Evolutionary conservation across 2,888 invertebrate species (phyloP), one percentile per base, ranked within the genome.

Genomic region (Pseudococcus longispinus): DNA sequence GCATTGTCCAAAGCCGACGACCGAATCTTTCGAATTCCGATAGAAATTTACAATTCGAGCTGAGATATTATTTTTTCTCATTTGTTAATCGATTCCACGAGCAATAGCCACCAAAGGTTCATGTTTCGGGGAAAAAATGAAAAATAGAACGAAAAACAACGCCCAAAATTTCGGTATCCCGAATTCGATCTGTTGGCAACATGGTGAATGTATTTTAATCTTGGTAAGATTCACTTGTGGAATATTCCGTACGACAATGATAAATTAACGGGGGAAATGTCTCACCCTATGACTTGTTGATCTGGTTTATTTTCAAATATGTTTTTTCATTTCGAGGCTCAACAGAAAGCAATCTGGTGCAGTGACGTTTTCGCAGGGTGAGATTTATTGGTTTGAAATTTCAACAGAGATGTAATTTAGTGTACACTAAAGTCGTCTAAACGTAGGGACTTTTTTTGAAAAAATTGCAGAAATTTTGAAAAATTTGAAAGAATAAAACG

Each of bases 261-360:
- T 32, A 70, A 29, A 70, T 70, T 70, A 70, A 70, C 29, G 18
- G 70, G 70, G 70, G 15, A 70, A 70, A 70, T 70, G 15, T 70
- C 70, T 29, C 29, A 55, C 70, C 26, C 13, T 29, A 70, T 70
- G 70, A 70, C 70, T 70, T 70, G 70, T 70, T 70, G 70, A 70
- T 70, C n/a, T 29, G 26, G 29, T 29, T 70, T 29, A 70, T 29
- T 70, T 70, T 70, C 70, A 6, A 55, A 70, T 15, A 23, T 6
- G 11, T 15, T 70, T 70, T 70, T 70, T 70, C 70, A 29, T 70
- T 70, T 70, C 70, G 29, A 1, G 13, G 15, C 29, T 18, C 13
- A 15, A 29, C 15, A 13, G 8, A 13, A 29, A 70, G 26, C 5
- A 70, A 23, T 32, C 32, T 26, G 20, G 9, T 23, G 2, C 60